Conservation (phyloP, 2,888 invertebrate species). For the Watsonalla binaria region DNA sequence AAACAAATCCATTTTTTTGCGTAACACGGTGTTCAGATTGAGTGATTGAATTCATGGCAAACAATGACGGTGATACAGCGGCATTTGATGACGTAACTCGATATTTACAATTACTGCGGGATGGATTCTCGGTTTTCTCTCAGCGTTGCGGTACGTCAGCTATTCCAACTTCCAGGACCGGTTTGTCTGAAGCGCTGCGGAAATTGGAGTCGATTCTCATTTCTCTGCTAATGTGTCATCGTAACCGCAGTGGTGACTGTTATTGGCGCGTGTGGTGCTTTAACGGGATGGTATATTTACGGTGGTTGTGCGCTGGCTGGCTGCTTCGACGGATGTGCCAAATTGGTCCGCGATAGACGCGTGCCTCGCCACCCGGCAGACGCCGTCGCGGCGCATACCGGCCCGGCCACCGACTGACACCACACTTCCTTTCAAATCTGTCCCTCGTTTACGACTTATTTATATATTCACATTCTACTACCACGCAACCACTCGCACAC, state of each 20-base stretch:
- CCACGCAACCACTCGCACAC: conserved; percentile 34
- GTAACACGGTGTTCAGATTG: conserved; percentile 60
- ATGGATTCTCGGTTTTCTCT: no score
- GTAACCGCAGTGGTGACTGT: conserved; percentile 9
- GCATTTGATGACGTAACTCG: conserved; percentile 47
- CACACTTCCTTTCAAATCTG: conserved; percentile 47
- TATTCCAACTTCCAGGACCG: conserved; percentile 27
- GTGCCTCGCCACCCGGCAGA: conserved; percentile 64
- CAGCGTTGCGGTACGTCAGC: no score
- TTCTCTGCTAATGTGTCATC: conserved; percentile 34
- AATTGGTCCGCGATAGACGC: conserved; percentile 68
- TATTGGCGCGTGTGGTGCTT: conserved; percentile 38
- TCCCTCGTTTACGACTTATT: conserved; percentile 36
- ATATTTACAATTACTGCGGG: conserved; percentile 24
- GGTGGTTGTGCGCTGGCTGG: conserved; percentile 51
- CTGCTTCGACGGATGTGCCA: conserved; percentile 70
- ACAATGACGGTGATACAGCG: conserved; percentile 48
- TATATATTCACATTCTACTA: conserved; percentile 32
- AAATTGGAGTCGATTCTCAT: conserved; percentile 28
- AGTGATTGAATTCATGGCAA: conserved; percentile 52
- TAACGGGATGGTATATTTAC: conserved; percentile 66
- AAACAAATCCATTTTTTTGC: conserved; percentile 61
- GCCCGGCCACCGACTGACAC: conserved; percentile 61
- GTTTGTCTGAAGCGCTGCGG: conserved; percentile 15
- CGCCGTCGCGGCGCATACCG: conserved; percentile 69